Conservation (phyloP, 2,113 vertebrate species). For the Vulpes lagopus region DNA sequence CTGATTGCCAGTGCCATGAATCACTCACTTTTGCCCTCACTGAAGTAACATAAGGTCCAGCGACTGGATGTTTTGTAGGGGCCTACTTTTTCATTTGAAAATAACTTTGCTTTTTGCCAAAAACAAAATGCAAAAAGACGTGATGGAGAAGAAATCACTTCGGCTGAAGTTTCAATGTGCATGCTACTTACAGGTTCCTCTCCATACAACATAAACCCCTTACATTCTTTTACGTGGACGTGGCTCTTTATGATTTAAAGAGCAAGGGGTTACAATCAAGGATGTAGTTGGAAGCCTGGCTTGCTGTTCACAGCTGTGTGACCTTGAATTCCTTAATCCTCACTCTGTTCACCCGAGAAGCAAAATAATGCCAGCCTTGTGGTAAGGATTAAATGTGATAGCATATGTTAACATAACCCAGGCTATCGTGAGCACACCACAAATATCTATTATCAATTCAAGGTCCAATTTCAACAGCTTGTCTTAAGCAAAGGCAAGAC, state of each 20-base stretch:
- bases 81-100: conserved; percentile 38
- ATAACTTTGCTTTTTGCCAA: conserved; percentile 43
- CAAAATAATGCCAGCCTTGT: conserved; percentile 28
- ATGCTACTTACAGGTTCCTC: background rate
- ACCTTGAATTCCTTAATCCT: conserved; percentile 35
- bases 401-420: background rate
- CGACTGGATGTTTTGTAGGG: background rate
- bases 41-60: conserved; percentile 29
- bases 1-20: background rate
- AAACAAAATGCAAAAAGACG: background rate
- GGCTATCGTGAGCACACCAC: background rate
- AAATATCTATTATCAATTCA: background rate
- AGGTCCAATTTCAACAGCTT: background rate
- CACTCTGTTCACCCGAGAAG: conserved; percentile 38
- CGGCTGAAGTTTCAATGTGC: background rate
- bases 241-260: background rate
- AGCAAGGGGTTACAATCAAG: background rate
- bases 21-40: background rate
- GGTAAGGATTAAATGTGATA: background rate
- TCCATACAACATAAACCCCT: background rate
- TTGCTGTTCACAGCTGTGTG: background rate
- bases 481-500: conserved; percentile 26
- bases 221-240: background rate
- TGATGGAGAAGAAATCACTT: background rate
- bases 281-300: background rate